A percentile compares a stretch with the other conserved stretches of the same genome.
Evolutionary conservation across 2,113 vertebrate species (phyloP).

Genomic region (Rattus rattus): DNA sequence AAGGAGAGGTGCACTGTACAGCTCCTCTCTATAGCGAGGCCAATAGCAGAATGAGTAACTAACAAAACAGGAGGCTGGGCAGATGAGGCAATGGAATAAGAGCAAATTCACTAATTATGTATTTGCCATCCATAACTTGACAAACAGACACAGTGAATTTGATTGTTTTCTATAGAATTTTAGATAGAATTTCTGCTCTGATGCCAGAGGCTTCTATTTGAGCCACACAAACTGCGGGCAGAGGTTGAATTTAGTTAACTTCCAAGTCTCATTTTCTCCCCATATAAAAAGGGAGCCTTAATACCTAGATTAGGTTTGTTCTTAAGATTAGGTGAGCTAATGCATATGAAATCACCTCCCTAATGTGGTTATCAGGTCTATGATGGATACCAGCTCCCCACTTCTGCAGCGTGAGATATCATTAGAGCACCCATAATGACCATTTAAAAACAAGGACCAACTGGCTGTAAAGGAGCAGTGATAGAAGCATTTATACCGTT

Average conservation of each 20-base stretch:
- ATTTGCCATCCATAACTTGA: neutral
- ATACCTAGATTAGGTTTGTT: neutral
- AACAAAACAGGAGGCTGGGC: neutral
- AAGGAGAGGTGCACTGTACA: neutral
- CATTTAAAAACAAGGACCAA: neutral
- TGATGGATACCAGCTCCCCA: neutral
- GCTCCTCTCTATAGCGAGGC: neutral
- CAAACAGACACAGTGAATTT: neutral
- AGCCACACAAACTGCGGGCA: neutral
- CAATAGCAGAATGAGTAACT: neutral
- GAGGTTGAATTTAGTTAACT: neutral
- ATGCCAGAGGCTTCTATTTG: neutral
- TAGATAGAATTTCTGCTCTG: neutral
- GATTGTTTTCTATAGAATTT: neutral
- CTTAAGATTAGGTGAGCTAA: slow-evolving; percentile 3
- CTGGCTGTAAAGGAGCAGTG: neutral
- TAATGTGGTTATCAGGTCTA: neutral
- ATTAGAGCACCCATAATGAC: neutral
- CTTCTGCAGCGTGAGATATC: neutral
- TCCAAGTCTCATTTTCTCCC: neutral
- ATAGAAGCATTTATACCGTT: neutral
- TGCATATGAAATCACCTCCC: neutral
- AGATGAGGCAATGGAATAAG: neutral
- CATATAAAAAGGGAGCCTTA: neutral
- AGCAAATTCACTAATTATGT: neutral